Evolutionary conservation across 2,113 vertebrate species (phyloP).

Genomic region (Anseranas semipalmata): DNA sequence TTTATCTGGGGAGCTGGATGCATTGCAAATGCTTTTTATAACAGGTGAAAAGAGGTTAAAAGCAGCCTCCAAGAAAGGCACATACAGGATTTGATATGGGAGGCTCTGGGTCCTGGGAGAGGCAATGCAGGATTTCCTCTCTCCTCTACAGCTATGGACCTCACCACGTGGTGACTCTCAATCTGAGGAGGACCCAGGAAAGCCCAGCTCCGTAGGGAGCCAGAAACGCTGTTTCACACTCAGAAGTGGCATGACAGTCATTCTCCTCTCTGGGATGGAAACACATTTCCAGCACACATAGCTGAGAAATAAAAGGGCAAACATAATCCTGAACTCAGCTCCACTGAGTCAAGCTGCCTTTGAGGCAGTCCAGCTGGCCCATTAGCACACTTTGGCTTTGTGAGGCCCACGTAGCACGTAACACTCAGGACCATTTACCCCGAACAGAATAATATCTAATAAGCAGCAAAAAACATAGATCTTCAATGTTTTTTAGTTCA

Average conservation of each 20-base stretch:
- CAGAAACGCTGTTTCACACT: neutral
- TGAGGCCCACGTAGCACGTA: neutral
- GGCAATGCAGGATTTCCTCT: neutral
- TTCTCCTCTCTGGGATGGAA: neutral
- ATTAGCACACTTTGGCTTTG: slow-evolving; percentile 4
- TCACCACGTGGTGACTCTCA: neutral
- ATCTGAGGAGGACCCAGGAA: neutral
- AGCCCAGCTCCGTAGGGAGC: neutral
- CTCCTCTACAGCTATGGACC: too few species aligned
- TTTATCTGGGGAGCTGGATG: neutral
- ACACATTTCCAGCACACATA: neutral
- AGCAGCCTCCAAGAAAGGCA: neutral
- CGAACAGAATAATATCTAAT: neutral
- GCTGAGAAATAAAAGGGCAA: neutral
- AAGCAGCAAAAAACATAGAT: neutral
- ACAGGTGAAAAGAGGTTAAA: neutral
- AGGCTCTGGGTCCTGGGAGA: neutral
- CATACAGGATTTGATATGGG: neutral
- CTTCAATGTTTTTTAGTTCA: neutral
- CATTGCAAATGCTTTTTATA: neutral
- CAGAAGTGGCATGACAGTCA: neutral
- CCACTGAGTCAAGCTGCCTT: neutral
- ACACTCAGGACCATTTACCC: neutral
- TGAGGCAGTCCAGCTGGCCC: neutral
- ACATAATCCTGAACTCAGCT: slow-evolving; percentile 7